These are phyloP conservation scores for Rhynchophorus ferrugineus DNA, from an alignment of 1,140 invertebrate species.

Conservation along the genomic window DNA sequence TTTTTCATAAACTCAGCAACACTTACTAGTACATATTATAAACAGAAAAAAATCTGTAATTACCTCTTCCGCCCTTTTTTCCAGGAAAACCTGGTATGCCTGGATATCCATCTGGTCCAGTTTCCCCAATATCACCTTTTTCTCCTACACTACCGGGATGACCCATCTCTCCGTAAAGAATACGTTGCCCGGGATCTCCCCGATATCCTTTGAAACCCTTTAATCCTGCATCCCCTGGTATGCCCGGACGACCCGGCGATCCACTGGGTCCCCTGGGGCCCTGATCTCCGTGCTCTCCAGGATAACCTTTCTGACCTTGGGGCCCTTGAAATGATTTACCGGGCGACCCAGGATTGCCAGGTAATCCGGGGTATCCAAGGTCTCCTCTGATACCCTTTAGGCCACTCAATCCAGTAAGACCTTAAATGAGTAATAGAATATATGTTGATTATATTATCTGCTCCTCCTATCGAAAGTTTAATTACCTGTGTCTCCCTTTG, in stretches of 20 bases:
- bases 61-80: constrained; percentile 49
- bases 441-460: too few relatives aligned
- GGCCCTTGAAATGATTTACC: constrained; percentile 53
- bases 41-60: too few relatives aligned
- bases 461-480: too few relatives aligned
- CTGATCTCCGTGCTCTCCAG: constrained; percentile 56
- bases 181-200: constrained; percentile 45
- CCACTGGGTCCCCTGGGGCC: constrained; percentile 48
- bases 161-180: constrained; percentile 46
- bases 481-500: constrained; percentile 31
- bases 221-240: constrained; percentile 53
- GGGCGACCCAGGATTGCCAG: constrained; percentile 51
- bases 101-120: constrained; percentile 44
- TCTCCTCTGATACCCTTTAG: constrained; percentile 53
- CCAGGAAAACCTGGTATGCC: constrained; percentile 50
- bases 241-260: constrained; percentile 47
- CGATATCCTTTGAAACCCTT: constrained; percentile 45
- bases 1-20: neutral
- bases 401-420: constrained; percentile 50
- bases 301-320: constrained; percentile 53
- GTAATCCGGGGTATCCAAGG: constrained; percentile 55
- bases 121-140: constrained; percentile 47
- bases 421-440: constrained; percentile 34
- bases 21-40: too few relatives aligned
- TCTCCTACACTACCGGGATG: constrained; percentile 49